Evolutionary conservation across 2,888 invertebrate species (phyloP), one percentile per base, ranked within the genome.

Genomic region (Metalampra italica): DNA sequence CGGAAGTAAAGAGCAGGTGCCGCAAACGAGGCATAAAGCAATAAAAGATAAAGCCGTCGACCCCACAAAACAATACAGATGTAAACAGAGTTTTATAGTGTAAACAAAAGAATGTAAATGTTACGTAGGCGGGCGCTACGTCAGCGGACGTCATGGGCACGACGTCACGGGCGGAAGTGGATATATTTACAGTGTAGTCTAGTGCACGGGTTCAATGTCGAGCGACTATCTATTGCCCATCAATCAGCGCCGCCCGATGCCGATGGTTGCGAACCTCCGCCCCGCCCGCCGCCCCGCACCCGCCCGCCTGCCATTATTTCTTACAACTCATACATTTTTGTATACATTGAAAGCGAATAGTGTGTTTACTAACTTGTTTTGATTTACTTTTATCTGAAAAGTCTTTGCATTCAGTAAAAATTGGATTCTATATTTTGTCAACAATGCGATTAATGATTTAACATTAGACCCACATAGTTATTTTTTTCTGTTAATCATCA

Each of bases 151-250:
- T 80, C 82, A 80, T 75, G 62, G 74, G 71, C 62, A 60, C 74
- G 70, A 83, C 87, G 87, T 86, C 87, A 87, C 83, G 68, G 71
- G 63, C 84, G 86, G 88, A 87, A 82, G 86, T 84, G 78, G 80
- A 70, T 81, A 82, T 82, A 83, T 85, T 78, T 83, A 78, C 82
- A 36, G 36, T 67, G 66, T 71, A 65, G 22, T 22, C 22, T 22
- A 22, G 67, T 66, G 71, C 71, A 68, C 59, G 87, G 80, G 87
- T 87, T 88, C 88, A 88, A 88, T 89, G 88, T 87, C 87, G 83
- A 71, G 68, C 61, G 45, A 47, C 46, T 75, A 84, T 86, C 88
- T 85, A 87, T 88, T 78, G 88, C 61, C 80, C 85, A 88, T 89
- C 88, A 88, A 89, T 88, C 88, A 88, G 64, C 71, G 60, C 36